Base-by-base conservation (phyloP, 2,113 vertebrate species). In the Collichthys lucidus region DNA sequence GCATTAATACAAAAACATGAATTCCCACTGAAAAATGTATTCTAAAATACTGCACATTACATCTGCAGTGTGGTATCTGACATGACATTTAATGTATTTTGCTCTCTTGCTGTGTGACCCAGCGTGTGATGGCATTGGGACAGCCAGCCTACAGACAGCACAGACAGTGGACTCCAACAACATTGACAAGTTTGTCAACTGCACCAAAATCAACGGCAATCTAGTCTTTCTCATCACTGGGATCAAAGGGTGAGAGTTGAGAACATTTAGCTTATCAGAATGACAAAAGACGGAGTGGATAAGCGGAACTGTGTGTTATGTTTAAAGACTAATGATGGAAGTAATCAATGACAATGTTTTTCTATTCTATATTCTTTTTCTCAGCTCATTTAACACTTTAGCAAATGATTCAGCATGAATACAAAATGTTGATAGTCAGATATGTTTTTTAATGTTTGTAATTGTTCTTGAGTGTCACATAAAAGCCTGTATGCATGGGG, bases 191-290 rank as follows among this genome's bases (percentile, higher is more conserved):
- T 99, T 99, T 92, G 91, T 97, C 85, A 99, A 99, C 95, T 99
- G 98, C 80, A 99, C 98, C 77, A 99, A 99, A 94, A 99, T 99
- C 95, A 99, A 99, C 67, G 98, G 98, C 81, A 99, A 99, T 92
- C 94, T 99, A 78, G 97, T 99, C 86, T 99, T 99, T 87, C 97
- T 99, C 63, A 98, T 99, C 89, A 99, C 98, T 52, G 98, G 98
- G 42, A 99, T 99, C 91, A 98, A 98, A 80, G 98, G 98, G 98
- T 99, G 80, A 96, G 97, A 93, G 68, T 70, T 83, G 56, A 24
- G 15, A 59, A 7, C 8, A 50, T 31, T 56, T 3, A 64, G 3
- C 61, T 52, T 22, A 15, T 77, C 63, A 50, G 11, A 31, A 17
- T 50, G 42, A 69, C 40, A 26, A 52, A 77, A 65, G 20, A 47